Percentiles rank a stretch among this genome's conserved stretches.
Evolutionary conservation across 2,888 invertebrate species (phyloP).

Genomic region (Loripinus fragilis): DNA sequence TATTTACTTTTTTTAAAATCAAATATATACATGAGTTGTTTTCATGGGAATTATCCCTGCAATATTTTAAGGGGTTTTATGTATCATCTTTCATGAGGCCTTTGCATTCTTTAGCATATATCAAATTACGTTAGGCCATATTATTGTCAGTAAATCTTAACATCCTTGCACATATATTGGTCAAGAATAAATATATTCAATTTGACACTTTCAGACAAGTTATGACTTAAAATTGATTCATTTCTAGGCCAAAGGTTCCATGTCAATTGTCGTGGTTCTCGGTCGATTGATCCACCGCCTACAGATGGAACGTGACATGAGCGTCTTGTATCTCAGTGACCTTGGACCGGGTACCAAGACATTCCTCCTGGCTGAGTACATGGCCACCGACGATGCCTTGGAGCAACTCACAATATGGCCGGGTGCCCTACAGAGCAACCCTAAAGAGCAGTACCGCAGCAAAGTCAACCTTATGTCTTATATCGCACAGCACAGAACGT

Average conservation of each 20-base stretch:
- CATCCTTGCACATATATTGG: too few relatives aligned
- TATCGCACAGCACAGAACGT: slow-evolving; percentile 58
- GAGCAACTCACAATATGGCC: slow-evolving; percentile 69
- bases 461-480: slow-evolving; percentile 57
- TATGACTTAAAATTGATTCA: too few relatives aligned
- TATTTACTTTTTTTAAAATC: too few relatives aligned
- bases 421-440: slow-evolving; percentile 56
- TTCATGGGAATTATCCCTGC: too few relatives aligned
- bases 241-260: slow-evolving; percentile 67
- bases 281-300: slow-evolving; percentile 71
- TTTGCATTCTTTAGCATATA: too few relatives aligned
- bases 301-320: slow-evolving; percentile 72
- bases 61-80: too few relatives aligned
- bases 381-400: slow-evolving; percentile 69
- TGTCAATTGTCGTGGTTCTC: slow-evolving; percentile 73
- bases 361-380: slow-evolving; percentile 69
- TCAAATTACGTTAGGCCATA: too few relatives aligned
- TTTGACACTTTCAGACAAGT: too few relatives aligned
- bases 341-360: slow-evolving; percentile 73
- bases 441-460: slow-evolving; percentile 52
- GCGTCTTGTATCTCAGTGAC: slow-evolving; percentile 68
- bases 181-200: too few relatives aligned
- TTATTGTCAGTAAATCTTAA: too few relatives aligned
- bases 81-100: too few relatives aligned
- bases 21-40: too few relatives aligned